Conservation (phyloP, 2,888 invertebrate genomes). For the Sesamia inferens region DNA sequence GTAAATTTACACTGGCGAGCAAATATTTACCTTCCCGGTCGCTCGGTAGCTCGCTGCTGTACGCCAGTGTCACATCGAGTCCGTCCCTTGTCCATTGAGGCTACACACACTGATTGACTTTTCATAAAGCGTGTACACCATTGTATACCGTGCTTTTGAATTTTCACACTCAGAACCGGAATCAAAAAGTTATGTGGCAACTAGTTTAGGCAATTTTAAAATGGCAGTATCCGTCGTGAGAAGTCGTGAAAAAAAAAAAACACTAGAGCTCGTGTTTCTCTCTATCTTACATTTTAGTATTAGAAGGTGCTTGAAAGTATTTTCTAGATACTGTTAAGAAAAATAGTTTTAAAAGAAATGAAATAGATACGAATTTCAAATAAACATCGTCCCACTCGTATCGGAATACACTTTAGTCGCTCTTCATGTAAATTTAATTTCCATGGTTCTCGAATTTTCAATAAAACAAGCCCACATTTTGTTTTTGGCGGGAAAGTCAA, state of each 20-base stretch:
- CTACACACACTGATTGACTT: slow-evolving; percentile 51
- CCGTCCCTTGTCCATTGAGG: slow-evolving; percentile 47
- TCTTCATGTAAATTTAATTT: slow-evolving; percentile 74
- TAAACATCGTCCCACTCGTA: slow-evolving; percentile 39
- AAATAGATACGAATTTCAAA: slow-evolving; percentile 42
- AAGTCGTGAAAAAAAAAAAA: neutral
- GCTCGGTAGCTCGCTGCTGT: slow-evolving; percentile 50
- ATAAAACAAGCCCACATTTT: slow-evolving; percentile 68
- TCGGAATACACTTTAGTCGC: slow-evolving; percentile 55
- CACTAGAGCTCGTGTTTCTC: neutral
- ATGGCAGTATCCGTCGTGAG: neutral
- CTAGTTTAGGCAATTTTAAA: neutral
- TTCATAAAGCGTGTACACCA: slow-evolving; percentile 31
- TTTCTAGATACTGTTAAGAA: slow-evolving; percentile 12
- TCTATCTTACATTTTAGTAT: neutral
- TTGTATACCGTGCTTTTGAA: slow-evolving; percentile 18
- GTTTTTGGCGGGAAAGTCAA: no score
- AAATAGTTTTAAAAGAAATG: slow-evolving; percentile 46
- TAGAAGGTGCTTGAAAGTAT: neutral
- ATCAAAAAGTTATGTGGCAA: slow-evolving; percentile 5
- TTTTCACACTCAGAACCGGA: slow-evolving; percentile 1
- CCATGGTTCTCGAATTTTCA: slow-evolving; percentile 68
- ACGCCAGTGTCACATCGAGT: slow-evolving; percentile 53
- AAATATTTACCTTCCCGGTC: slow-evolving; percentile 65
- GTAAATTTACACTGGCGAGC: slow-evolving; percentile 67